These are phyloP conservation scores for Stichodactyla helianthus DNA, from an alignment of 64 coral and sea anemone species.

Conservation along the genomic window DNA sequence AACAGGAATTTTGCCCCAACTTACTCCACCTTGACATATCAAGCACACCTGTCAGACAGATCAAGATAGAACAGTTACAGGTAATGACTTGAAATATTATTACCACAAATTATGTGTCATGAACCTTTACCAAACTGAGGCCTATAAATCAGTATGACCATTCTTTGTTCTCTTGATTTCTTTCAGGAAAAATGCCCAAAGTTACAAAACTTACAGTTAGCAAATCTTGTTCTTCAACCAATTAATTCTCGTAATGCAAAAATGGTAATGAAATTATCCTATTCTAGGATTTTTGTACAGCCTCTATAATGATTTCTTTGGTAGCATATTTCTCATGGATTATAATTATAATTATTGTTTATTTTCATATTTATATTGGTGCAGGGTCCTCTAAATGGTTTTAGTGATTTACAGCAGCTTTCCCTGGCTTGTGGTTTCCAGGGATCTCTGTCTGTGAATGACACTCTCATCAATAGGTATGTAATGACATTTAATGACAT, in stretches of 20 bases:
- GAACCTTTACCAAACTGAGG: too few relatives aligned
- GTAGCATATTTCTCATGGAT: too few relatives aligned
- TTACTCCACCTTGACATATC: slow-evolving; percentile 18
- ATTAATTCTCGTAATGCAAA: not conserved
- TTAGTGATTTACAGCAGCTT: slow-evolving; percentile 1
- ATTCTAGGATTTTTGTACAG: not conserved
- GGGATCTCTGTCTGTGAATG: not conserved
- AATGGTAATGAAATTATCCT: not conserved
- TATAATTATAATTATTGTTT: too few relatives aligned
- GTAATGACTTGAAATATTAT: not conserved
- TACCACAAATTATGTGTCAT: too few relatives aligned
- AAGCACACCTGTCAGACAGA: slow-evolving; percentile 6
- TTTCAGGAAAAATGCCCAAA: slow-evolving; percentile 20
- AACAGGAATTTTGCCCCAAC: slow-evolving; percentile 21
- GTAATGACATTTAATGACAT: too few relatives aligned
- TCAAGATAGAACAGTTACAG: slow-evolving; percentile 24
- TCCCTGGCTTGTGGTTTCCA: slow-evolving; percentile 13
- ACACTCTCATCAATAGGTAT: not conserved
- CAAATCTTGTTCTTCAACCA: slow-evolving; percentile 17
- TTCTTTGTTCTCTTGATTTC: not conserved
- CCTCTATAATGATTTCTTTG: too few relatives aligned
- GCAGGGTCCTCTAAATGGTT: slow-evolving; percentile 3
- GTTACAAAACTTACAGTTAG: not conserved
- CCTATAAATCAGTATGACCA: not conserved
- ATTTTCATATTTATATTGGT: not conserved